Base-by-base conservation (phyloP, 2,797 vertebrate species). In the Babyrousa celebensis region DNA sequence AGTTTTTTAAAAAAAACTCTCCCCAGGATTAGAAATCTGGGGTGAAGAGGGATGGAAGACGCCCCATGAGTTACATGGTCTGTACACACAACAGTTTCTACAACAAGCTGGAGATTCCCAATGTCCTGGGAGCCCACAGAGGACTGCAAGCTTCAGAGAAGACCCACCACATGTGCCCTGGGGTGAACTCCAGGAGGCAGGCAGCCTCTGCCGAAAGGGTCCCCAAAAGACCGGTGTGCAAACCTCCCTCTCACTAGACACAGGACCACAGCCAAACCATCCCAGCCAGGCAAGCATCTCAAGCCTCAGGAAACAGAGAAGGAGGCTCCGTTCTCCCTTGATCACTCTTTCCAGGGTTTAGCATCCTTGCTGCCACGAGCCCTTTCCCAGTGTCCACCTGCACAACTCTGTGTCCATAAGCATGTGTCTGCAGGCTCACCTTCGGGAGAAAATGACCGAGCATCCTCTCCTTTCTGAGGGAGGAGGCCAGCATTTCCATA, bases 91-190 rank as follows among this genome's bases (percentile, higher is more conserved):
- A n/a, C 12, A 27, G 70, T 63, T 32, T 62, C 27, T 71, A 68
- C 56, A 32, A 78, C 15, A 16, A 70, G 12, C 0, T 72, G 23
- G 62, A n/a, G 75, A 72, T 48, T 75, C 36, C 29, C n/a, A 43
- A 1, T 12, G 18, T 27, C 3, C 0, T 9, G 36, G 56, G 18
- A 56, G 16, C n/a, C 56, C 21, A 17, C 1, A 62, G 17, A 52
- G 36, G 36, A 29, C 32, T 36, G 21, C 29, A 21, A 25, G 58
- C 20, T n/a, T n/a, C 95, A 68, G 32, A 14, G 15, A 58, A 67
- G 21, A 36, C 63, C 1, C 25, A 75, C 36, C 3, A 10, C 21
- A 0, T 0, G 2, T 3, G 21, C 27, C 75, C 40, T 18, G 2
- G 25, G 20, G 32, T 12, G 54, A 75, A 72, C 40, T 52, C 54